These are phyloP conservation scores for Coelopa pilipes DNA, from an alignment of 2,888 invertebrate species.

Conservation along the genomic window DNA sequence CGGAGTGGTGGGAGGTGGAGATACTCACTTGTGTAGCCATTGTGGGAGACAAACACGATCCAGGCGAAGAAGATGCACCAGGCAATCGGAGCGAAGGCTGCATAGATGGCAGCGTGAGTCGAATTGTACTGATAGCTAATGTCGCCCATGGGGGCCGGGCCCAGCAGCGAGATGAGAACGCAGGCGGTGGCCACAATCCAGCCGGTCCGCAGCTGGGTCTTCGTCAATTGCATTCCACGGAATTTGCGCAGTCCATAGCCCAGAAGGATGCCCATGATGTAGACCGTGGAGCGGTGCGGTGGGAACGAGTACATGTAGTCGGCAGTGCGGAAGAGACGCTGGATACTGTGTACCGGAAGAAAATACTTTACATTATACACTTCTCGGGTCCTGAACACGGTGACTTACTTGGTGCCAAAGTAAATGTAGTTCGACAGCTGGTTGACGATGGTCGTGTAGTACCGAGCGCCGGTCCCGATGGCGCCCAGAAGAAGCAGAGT, in stretches of 20 bases:
- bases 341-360: conserved; percentile 67
- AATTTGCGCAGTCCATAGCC: conserved; percentile 71
- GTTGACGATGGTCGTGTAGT: conserved; percentile 72
- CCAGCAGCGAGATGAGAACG: conserved; percentile 70
- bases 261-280: conserved; percentile 75
- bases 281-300: conserved; percentile 74
- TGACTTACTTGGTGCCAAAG: conserved; percentile 77
- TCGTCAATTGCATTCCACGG: conserved; percentile 64
- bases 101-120: conserved; percentile 75
- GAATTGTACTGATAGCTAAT: conserved; percentile 73
- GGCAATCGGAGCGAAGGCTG: conserved; percentile 76
- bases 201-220: conserved; percentile 68
- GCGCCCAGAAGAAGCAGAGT: conserved; percentile 68
- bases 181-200: conserved; percentile 70
- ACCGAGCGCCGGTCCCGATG: conserved; percentile 72
- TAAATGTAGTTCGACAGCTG: conserved; percentile 75
- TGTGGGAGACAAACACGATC: conserved; percentile 74
- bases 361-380: not conserved
- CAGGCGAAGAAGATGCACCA: conserved; percentile 78
- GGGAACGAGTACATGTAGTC: conserved; percentile 77
- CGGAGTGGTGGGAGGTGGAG: conserved; percentile 38
- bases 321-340: conserved; percentile 75
- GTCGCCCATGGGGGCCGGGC: conserved; percentile 74
- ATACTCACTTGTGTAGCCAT: conserved; percentile 70
- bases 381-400: not conserved